Conservation (phyloP, 2,113 vertebrate species). For the Hippocampus barbouri region DNA sequence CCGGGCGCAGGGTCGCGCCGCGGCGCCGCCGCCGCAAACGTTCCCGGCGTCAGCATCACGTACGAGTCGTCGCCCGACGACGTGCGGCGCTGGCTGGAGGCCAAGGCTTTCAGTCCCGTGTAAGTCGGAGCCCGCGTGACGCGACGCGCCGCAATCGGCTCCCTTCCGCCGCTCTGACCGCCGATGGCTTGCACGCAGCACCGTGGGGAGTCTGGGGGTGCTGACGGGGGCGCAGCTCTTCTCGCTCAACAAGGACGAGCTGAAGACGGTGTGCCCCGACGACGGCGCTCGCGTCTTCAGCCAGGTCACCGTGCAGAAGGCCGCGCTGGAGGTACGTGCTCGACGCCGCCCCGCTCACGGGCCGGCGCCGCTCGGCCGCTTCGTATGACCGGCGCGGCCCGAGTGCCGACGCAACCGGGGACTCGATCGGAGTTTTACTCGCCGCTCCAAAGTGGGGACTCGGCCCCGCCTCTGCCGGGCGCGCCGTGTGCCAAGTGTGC, state of each 20-base stretch:
- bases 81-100: conserved; percentile 83
- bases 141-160: too few relatives aligned
- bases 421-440: too few relatives aligned
- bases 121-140: conserved; percentile 63
- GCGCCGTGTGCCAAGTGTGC: not conserved
- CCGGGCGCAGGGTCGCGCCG: conserved; percentile 75
- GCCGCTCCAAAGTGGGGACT: too few relatives aligned
- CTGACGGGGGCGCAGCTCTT: conserved; percentile 94
- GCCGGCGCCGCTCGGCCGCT: too few relatives aligned
- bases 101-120: conserved; percentile 91
- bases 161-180: too few relatives aligned
- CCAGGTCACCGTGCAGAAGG: conserved; percentile 93
- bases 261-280: conserved; percentile 90
- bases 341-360: too few relatives aligned
- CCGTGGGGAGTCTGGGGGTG: conserved; percentile 89
- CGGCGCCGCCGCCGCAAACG: not conserved
- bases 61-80: conserved; percentile 83
- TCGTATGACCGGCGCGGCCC: too few relatives aligned
- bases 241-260: conserved; percentile 95
- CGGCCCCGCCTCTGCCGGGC: not conserved
- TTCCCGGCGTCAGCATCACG: conserved; percentile 74
- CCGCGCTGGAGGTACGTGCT: conserved; percentile 84
- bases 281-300: conserved; percentile 87
- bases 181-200: conserved; percentile 62
- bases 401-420: too few relatives aligned